These are phyloP conservation scores for Pseudorhombus dupliciocellatus DNA, from an alignment of 2,113 vertebrate genomes.

Conservation along the genomic window DNA sequence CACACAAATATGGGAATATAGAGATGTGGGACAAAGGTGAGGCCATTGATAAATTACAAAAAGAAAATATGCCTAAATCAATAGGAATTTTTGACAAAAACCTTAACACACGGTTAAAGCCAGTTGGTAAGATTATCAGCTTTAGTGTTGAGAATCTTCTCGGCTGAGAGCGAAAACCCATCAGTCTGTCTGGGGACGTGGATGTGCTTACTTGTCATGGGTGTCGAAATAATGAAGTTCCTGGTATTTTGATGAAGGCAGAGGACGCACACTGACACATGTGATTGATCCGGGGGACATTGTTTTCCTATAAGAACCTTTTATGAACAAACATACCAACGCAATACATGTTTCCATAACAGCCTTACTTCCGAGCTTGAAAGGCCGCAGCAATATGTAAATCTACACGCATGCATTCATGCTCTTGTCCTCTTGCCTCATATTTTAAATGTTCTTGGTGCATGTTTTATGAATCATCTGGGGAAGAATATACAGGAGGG, in stretches of 20 bases:
- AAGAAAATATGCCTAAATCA: neutral
- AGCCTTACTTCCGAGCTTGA: conserved; percentile 18
- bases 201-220: conserved; percentile 2
- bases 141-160: neutral
- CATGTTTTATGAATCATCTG: conserved; percentile 73
- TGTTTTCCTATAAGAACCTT: neutral
- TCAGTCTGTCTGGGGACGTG: neutral
- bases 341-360: conserved; percentile 28
- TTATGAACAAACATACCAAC: conserved; percentile 27
- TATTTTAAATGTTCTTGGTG: conserved; percentile 62
- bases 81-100: neutral
- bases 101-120: neutral
- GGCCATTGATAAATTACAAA: neutral
- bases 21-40: neutral
- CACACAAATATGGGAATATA: neutral
- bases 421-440: conserved; percentile 55
- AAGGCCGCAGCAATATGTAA: conserved; percentile 40
- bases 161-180: neutral
- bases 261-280: neutral
- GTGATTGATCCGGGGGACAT: conserved; percentile 2
- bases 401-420: conserved; percentile 45
- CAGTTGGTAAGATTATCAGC: neutral
- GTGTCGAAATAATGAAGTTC: conserved; percentile 30
- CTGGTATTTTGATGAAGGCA: conserved; percentile 33
- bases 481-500: conserved; percentile 70